These are phyloP conservation scores for Chamaea fasciata DNA, from an alignment of 2,113 vertebrate genomes.

Conservation along the genomic window DNA sequence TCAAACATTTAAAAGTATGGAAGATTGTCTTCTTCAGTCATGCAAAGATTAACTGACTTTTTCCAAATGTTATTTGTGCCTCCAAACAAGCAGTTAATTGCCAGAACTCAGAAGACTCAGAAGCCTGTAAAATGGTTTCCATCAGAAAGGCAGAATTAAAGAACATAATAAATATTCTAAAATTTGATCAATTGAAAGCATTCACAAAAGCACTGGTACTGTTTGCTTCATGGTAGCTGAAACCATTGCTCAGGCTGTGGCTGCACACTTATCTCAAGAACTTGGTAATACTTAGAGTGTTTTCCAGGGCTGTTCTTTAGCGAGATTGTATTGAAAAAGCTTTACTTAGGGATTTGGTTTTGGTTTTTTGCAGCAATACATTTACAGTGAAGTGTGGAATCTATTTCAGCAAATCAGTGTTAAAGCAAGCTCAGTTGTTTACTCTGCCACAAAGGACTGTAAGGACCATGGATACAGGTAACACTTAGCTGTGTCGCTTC, in stretches of 20 bases:
- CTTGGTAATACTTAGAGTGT: neutral
- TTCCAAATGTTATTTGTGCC: neutral
- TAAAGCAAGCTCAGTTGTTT: slow-evolving; percentile 94
- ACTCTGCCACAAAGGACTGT: slow-evolving; percentile 91
- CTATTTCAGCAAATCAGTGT: slow-evolving; percentile 98
- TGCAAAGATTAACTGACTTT: neutral
- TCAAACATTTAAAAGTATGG: neutral
- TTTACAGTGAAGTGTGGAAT: slow-evolving; percentile 98
- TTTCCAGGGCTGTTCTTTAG: neutral
- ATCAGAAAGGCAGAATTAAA: neutral
- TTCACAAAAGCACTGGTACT: neutral
- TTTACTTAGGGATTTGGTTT: neutral
- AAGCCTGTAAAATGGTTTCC: neutral
- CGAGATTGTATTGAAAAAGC: neutral
- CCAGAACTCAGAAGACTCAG: neutral
- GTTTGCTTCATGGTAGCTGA: neutral
- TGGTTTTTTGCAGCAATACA: slow-evolving; percentile 85
- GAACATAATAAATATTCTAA: neutral
- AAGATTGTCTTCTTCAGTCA: neutral
- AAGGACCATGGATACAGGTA: slow-evolving; percentile 97
- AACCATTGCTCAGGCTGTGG: neutral
- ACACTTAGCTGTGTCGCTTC: neutral
- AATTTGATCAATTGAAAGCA: neutral
- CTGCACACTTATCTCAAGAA: neutral
- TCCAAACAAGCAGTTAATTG: neutral